A percentile compares a stretch with the other conserved stretches of the same genome.
Conservation (phyloP, 2,797 vertebrate species). For the Neosilurus mollespiculum region DNA sequence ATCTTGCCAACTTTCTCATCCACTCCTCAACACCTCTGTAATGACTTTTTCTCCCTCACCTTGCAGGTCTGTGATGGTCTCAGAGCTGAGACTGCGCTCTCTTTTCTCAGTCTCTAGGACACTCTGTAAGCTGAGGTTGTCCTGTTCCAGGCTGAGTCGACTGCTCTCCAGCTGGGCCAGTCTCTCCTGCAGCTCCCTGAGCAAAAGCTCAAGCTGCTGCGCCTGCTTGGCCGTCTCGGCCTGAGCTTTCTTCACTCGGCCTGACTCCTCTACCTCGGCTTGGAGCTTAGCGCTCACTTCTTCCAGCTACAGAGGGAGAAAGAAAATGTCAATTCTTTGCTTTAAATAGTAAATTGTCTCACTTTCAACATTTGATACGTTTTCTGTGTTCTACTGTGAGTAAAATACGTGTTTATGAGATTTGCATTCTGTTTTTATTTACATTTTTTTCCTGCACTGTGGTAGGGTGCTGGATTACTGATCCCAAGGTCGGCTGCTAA, state of each 20-base stretch:
- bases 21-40: background rate
- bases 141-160: slow-evolving; percentile 87
- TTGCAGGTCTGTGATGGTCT: slow-evolving; percentile 89
- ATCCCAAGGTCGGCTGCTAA: no score
- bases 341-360: no score
- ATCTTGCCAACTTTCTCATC: background rate
- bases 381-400: no score
- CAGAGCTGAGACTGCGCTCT: slow-evolving; percentile 78
- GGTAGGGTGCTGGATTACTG: no score
- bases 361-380: no score
- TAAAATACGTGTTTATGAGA: no score
- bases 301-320: slow-evolving; percentile 76
- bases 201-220: slow-evolving; percentile 85
- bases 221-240: slow-evolving; percentile 87
- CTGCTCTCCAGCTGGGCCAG: slow-evolving; percentile 82
- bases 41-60: slow-evolving; percentile 71
- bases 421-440: no score
- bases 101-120: slow-evolving; percentile 87
- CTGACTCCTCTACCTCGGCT: slow-evolving; percentile 82
- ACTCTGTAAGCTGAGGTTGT: slow-evolving; percentile 82
- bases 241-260: slow-evolving; percentile 86
- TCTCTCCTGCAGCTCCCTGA: slow-evolving; percentile 85
- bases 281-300: slow-evolving; percentile 81
- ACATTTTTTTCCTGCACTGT: no score
- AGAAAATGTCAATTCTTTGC: background rate